A percentile compares a stretch with the other conserved stretches of the same genome.
Conservation (phyloP, 2,888 invertebrate genomes). For the Branchellion lobata region DNA sequence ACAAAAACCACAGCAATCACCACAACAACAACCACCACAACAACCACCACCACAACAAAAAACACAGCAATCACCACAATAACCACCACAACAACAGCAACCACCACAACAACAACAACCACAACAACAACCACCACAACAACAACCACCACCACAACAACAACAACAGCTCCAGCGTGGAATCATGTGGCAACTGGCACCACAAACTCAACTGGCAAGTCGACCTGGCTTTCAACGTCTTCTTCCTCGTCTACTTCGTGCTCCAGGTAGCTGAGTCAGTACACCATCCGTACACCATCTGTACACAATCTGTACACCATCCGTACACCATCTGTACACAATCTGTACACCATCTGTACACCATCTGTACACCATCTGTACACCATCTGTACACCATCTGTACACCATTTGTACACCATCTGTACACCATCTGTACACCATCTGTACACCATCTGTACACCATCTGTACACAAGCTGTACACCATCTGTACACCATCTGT, state of each 20-base stretch:
- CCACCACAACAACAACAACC: background rate
- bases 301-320: no score
- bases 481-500: no score
- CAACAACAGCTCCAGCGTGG: constrained; percentile 8
- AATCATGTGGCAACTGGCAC: constrained; percentile 35
- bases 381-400: no score
- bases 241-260: constrained; percentile 38
- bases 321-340: no score
- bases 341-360: no score
- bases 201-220: constrained; percentile 25
- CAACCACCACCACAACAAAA: background rate
- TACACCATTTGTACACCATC: no score
- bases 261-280: background rate
- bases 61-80: background rate
- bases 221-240: constrained; percentile 36
- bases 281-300: background rate
- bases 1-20: background rate
- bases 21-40: background rate
- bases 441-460: no score
- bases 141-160: background rate
- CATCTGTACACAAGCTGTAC: no score
- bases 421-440: no score
- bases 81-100: background rate
- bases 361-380: no score
- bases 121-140: no score